Conservation (phyloP, 2,888 invertebrate genomes). For the Heliconius ismenius region DNA sequence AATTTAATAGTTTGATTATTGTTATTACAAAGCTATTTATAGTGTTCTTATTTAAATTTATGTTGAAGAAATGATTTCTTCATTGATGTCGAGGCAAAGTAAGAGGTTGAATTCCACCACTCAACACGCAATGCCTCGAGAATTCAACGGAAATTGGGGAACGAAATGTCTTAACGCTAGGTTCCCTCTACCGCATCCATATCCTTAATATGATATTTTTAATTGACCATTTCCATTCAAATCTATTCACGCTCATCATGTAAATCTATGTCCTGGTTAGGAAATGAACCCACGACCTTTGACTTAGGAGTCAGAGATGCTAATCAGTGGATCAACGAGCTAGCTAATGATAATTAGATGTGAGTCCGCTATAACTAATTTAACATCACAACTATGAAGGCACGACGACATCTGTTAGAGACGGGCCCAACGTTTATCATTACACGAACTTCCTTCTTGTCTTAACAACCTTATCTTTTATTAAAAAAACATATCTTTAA, state of each 20-base stretch:
- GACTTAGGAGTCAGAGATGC: background rate
- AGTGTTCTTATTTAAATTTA: too few relatives aligned
- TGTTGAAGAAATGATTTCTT: too few relatives aligned
- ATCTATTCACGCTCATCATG: background rate
- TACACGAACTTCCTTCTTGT: constrained; percentile 13
- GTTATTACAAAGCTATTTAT: too few relatives aligned
- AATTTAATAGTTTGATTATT: background rate
- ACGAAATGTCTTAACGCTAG: too few relatives aligned
- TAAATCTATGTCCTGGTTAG: background rate
- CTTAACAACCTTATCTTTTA: background rate
- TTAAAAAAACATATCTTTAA: background rate
- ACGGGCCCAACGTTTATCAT: constrained; percentile 1
- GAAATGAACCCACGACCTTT: constrained; percentile 10
- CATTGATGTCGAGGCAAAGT: too few relatives aligned
- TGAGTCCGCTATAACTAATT: constrained; percentile 4
- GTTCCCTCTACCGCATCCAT: too few relatives aligned
- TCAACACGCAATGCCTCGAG: too few relatives aligned
- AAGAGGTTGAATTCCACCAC: too few relatives aligned
- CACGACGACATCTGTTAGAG: background rate
- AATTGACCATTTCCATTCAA: background rate
- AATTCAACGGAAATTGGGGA: too few relatives aligned
- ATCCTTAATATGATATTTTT: too few relatives aligned
- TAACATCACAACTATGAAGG: constrained; percentile 6
- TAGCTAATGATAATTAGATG: constrained; percentile 9
- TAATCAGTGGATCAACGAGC: constrained; percentile 1